Base-by-base conservation (phyloP, 2,888 invertebrate genomes). In the Mythimna vitellina region DNA sequence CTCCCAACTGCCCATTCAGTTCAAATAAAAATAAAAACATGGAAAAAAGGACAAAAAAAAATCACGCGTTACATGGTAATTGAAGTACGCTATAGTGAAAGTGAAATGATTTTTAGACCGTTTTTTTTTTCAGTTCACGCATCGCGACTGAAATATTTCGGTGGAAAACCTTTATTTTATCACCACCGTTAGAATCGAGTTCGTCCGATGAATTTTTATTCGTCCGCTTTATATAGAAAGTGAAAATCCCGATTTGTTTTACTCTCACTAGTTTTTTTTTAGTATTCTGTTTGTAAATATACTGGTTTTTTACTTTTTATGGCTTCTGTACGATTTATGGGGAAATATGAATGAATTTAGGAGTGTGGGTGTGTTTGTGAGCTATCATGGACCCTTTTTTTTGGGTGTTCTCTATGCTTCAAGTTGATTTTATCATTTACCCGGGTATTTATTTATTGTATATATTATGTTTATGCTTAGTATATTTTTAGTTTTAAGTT, bases 181-280 rank as follows among this genome's bases (percentile, higher is more conserved):
- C 81, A 66, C 62, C 76, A 81, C 72, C 81, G 88, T 88, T 89
- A 90, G 90, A 89, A 82, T 75, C 67, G 84, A 83, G 68, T 38
- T 70, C 70, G 83, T 82, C 80, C 84, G 79, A 70, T 70, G 82
- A 76, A 70, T 67, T 82, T 87, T 88, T 87, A 84, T 88, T 86
- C 81, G 80, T 80, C 76, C 81, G 85, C 81, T 87, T 85, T 81
- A 56, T 77, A 70, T 76, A 76, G 85, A 89, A 88, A 89, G 88
- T 84, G 88, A 88, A 87, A 89, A 80, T 51, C 22, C 65, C 58
- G 74, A 75, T 84, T 82, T 81, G 81, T 78, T 84, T 82, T 82
- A 78, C 80, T 76, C 64, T 73, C 67, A n/a, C 73, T 49, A 3
- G 54, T 17, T 65, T 58, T 75, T 78, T 78, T 82, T 46, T 63